These are phyloP conservation scores for Campoletis sonorensis DNA, from an alignment of 1,140 invertebrate genomes.

Conservation along the genomic window DNA sequence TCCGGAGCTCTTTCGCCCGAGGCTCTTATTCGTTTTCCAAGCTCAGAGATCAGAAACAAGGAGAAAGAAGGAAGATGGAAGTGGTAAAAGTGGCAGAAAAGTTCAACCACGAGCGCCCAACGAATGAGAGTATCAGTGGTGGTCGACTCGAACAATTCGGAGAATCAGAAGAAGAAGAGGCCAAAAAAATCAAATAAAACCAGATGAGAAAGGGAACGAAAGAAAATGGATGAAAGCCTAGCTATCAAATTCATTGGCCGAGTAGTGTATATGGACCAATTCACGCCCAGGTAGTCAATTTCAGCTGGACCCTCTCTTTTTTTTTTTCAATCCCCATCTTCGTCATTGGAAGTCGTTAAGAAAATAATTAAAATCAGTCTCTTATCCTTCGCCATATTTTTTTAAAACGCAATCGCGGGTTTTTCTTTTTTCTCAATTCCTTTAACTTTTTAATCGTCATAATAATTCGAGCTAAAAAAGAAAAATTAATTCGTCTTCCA, in stretches of 20 bases:
- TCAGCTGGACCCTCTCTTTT: no score
- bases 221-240: not conserved
- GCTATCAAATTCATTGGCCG: not conserved
- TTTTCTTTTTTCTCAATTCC: no score
- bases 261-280: not conserved
- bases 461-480: no score
- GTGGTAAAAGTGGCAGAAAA: constrained; percentile 16
- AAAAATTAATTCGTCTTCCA: no score
- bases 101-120: not conserved
- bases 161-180: not conserved
- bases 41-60: not conserved
- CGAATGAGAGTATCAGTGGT: constrained; percentile 12
- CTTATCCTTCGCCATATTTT: no score
- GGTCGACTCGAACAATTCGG: not conserved
- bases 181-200: not conserved
- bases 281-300: not conserved
- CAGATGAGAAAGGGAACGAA: not conserved
- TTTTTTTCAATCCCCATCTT: no score
- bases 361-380: no score
- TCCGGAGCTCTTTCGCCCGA: not conserved
- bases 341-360: no score
- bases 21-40: constrained; percentile 10
- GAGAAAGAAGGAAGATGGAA: not conserved
- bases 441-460: no score
- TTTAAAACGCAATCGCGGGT: no score